Conservation (phyloP, 30 jellyfish, hydroid and myxozoan species). For the Catostylus mosaicus region DNA sequence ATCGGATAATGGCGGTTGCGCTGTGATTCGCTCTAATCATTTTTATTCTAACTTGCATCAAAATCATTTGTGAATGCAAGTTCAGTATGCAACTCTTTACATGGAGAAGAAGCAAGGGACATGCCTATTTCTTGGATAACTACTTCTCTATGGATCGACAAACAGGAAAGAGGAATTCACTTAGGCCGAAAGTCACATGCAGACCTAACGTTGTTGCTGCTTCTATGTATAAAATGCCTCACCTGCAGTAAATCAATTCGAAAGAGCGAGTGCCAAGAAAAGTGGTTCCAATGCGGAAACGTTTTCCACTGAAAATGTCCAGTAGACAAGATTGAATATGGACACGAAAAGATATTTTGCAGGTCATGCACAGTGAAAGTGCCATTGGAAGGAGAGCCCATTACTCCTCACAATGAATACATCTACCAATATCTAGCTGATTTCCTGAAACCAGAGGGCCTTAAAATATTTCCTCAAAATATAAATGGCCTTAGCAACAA, state of each 20-base stretch:
- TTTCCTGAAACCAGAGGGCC: conserved; percentile 34
- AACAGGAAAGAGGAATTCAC: conserved; percentile 26
- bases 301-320: not conserved
- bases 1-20: not conserved
- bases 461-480: conserved; percentile 21
- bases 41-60: not conserved
- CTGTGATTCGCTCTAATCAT: conserved; percentile 3
- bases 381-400: conserved; percentile 9
- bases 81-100: conserved; percentile 17
- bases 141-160: conserved; percentile 38
- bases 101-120: conserved; percentile 33
- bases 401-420: conserved; percentile 5
- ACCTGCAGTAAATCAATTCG: conserved; percentile 17
- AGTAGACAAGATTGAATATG: conserved; percentile 7
- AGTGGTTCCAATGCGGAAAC: not conserved
- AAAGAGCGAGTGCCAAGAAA: conserved; percentile 2
- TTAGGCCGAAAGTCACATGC: conserved; percentile 35
- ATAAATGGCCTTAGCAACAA: conserved; percentile 13
- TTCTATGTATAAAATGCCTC: conserved; percentile 15
- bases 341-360: not conserved
- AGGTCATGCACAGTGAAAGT: conserved; percentile 17
- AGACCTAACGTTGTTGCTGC: conserved; percentile 12
- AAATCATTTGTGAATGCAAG: conserved; percentile 24
- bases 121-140: conserved; percentile 11
- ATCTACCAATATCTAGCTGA: conserved; percentile 12